phyloP scores from a whole-genome alignment of 92 coral and sea anemone species.

The Montipora capitata region DNA sequence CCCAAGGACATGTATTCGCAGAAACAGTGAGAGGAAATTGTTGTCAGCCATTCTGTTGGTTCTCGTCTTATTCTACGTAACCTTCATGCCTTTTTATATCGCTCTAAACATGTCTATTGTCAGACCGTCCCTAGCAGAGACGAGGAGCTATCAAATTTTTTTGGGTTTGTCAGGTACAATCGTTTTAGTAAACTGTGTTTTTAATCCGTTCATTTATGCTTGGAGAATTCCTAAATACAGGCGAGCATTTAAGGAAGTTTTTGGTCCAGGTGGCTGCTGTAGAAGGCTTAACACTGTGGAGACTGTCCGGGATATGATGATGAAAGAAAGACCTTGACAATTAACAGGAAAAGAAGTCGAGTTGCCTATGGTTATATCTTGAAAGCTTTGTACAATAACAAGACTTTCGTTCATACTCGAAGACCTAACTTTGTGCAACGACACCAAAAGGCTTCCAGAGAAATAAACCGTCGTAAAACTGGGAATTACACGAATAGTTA shows the following conservation, averaged over 20 bases:
- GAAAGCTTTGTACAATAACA: too few relatives aligned
- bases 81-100: conserved; percentile 2
- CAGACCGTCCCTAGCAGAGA: background rate
- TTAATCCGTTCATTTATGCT: conserved; percentile 55
- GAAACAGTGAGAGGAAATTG: conserved; percentile 22
- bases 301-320: background rate
- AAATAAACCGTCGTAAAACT: too few relatives aligned
- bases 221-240: conserved; percentile 52
- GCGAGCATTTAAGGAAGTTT: conserved; percentile 32
- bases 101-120: background rate
- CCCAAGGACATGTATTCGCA: background rate
- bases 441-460: too few relatives aligned
- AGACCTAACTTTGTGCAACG: too few relatives aligned
- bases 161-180: conserved; percentile 30
- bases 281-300: background rate
- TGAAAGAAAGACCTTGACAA: background rate
- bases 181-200: conserved; percentile 47
- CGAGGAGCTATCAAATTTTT: background rate
- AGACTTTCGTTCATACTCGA: too few relatives aligned
- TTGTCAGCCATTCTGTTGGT: conserved; percentile 17
- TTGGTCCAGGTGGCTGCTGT: background rate
- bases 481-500: too few relatives aligned
- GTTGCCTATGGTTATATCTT: background rate
- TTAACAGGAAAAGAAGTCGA: background rate
- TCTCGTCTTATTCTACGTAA: conserved; percentile 9